phyloP scores from a whole-genome alignment of 1,140 invertebrate species.

The Geopemphigus sp. region DNA sequence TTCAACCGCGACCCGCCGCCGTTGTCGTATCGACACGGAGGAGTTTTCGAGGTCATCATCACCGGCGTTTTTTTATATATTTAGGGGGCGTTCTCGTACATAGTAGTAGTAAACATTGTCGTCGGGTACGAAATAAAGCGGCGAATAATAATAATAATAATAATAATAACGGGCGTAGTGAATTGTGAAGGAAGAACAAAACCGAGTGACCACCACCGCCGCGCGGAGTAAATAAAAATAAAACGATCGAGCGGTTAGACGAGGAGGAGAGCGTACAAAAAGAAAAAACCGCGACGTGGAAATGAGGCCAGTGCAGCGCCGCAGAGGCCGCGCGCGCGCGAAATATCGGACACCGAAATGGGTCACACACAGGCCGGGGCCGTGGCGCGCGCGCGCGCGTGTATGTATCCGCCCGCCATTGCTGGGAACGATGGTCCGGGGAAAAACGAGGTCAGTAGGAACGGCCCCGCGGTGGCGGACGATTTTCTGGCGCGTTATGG shows the following conservation, averaged over 20 bases:
- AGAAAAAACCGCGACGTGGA: background rate
- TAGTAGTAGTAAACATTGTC: too few relatives aligned
- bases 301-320: constrained; percentile 40
- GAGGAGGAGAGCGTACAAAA: background rate
- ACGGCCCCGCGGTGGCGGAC: background rate
- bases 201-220: too few relatives aligned
- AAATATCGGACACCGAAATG: constrained; percentile 41
- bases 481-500: constrained; percentile 1
- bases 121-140: too few relatives aligned
- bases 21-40: too few relatives aligned
- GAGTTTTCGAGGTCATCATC: too few relatives aligned
- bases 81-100: too few relatives aligned
- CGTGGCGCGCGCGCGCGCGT: constrained; percentile 37
- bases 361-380: constrained; percentile 52
- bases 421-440: constrained; percentile 51
- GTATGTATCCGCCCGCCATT: background rate
- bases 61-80: too few relatives aligned
- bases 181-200: too few relatives aligned
- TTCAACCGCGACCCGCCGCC: too few relatives aligned
- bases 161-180: too few relatives aligned
- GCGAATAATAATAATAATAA: too few relatives aligned
- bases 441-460: constrained; percentile 51
- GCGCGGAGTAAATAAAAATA: too few relatives aligned
- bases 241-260: background rate
- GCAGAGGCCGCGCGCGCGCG: constrained; percentile 2